Conservation (phyloP, 35 echinoderm and acorn worm species). For the Ophiothrix spiculata region DNA sequence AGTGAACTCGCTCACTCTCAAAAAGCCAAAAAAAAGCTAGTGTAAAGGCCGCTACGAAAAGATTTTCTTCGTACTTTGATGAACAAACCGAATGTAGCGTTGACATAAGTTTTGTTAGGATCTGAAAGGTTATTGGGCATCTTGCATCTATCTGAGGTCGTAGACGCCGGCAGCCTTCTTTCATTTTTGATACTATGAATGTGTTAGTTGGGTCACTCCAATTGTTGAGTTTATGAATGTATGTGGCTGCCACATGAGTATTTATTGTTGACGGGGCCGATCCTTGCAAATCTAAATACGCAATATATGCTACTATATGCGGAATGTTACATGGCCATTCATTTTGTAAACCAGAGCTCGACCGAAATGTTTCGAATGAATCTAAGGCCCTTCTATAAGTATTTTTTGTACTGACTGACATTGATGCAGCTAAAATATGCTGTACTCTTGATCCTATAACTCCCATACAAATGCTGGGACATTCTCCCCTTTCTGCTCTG, state of each 20-base stretch:
- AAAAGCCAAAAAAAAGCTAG: constrained; percentile 2
- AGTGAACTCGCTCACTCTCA: neutral
- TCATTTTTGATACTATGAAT: constrained; percentile 7
- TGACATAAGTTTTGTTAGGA: neutral
- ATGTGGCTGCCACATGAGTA: neutral
- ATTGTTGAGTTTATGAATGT: neutral
- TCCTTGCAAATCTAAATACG: neutral
- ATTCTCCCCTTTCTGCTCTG: neutral
- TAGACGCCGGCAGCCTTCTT: neutral
- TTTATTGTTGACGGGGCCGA: constrained; percentile 9
- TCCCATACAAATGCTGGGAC: neutral
- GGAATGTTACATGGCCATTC: neutral
- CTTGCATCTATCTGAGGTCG: neutral
- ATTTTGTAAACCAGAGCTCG: neutral
- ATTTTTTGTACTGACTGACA: neutral
- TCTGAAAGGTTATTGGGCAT: constrained; percentile 3
- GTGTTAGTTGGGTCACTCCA: neutral
- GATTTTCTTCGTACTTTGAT: neutral
- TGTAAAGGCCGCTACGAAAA: constrained; percentile 25
- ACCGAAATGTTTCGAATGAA: too few relatives aligned
- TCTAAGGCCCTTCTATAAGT: neutral
- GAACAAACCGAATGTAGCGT: neutral
- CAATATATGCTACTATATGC: constrained; percentile 16
- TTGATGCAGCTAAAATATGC: neutral
- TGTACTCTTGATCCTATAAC: neutral